Evolutionary conservation across 53 echinoderm and acorn worm genomes (phyloP).

Genomic region (Henricia sp.): DNA sequence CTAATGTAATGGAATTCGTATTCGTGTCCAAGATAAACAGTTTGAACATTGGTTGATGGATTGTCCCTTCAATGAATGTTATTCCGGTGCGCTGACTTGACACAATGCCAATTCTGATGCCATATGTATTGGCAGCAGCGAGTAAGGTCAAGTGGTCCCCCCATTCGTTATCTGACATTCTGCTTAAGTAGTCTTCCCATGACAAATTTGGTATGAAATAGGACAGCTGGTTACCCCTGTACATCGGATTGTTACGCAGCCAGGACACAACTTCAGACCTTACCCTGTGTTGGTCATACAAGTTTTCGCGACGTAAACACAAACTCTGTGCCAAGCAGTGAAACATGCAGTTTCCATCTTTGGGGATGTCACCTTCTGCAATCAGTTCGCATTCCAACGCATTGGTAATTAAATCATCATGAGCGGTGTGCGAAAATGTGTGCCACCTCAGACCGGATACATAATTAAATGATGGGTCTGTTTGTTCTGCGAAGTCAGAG

Average conservation of each 20-base stretch:
- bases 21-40: conserved; percentile 5
- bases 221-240: background rate
- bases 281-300: background rate
- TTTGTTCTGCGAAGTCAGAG: too few species aligned
- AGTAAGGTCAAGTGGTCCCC: conserved; percentile 13
- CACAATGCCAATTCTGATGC: conserved; percentile 8
- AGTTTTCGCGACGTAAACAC: background rate
- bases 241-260: background rate
- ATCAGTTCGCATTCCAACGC: background rate
- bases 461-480: too few species aligned
- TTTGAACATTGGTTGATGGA: background rate
- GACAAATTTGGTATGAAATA: background rate
- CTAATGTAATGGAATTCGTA: conserved; percentile 20
- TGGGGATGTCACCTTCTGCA: background rate
- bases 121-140: conserved; percentile 11
- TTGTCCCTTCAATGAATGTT: background rate
- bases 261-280: conserved; percentile 8
- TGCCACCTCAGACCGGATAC: too few species aligned
- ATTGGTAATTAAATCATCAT: background rate
- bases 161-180: conserved; percentile 13
- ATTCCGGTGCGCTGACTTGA: background rate
- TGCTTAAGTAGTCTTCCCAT: background rate
- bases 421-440: background rate
- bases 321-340: conserved; percentile 4
- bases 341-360: conserved; percentile 18